Conservation (phyloP, 1,140 invertebrate species). For the Drosophila arawakana region DNA sequence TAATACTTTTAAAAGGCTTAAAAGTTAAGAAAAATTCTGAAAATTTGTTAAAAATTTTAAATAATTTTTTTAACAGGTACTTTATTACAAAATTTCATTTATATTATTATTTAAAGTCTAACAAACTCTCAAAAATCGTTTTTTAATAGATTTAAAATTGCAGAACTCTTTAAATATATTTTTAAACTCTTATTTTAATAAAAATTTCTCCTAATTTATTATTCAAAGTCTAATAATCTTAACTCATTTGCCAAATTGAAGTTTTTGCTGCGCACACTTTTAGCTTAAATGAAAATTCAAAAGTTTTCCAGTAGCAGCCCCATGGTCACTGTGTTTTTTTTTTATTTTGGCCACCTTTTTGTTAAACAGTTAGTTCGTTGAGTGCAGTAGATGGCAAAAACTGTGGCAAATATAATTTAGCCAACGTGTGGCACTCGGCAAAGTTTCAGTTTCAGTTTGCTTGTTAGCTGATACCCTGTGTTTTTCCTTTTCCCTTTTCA, state of each 20-base stretch:
- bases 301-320: neutral
- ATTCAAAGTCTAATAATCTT: neutral
- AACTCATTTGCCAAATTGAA: neutral
- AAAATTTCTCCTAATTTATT: too few species aligned
- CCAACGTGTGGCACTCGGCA: slow-evolving; percentile 30
- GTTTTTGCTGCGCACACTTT: neutral
- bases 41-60: neutral
- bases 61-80: too few species aligned
- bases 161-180: too few species aligned
- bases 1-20: neutral
- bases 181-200: neutral
- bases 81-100: too few species aligned
- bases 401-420: slow-evolving; percentile 38
- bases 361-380: slow-evolving; percentile 10
- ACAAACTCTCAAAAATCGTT: too few species aligned
- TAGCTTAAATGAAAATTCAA: neutral
- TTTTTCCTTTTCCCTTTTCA: neutral
- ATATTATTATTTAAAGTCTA: too few species aligned
- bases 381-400: slow-evolving; percentile 25
- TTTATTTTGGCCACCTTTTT: neutral
- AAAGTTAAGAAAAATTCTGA: neutral
- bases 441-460: slow-evolving; percentile 13
- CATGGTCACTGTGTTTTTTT: neutral
- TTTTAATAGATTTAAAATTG: too few species aligned
- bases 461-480: slow-evolving; percentile 15